Base-by-base conservation (phyloP, 2,888 invertebrate species). In the Anthoptus insignis region DNA sequence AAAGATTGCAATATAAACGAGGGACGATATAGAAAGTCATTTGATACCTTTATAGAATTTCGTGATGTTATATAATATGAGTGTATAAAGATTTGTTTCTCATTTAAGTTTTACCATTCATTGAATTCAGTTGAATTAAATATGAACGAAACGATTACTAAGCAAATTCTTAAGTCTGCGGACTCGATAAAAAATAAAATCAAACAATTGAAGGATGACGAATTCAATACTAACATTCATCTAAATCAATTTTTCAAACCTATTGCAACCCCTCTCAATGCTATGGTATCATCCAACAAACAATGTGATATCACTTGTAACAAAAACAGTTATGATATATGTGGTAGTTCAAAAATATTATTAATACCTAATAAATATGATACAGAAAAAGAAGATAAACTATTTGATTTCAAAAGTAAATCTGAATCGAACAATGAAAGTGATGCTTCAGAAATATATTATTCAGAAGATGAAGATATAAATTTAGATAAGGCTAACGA, bases 101-200 rank as follows among this genome's bases (percentile, higher is more conserved):
- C 27, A 6, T 27, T 27, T 27, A n/a, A n/a, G n/a, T n/a, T n/a
- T n/a, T n/a, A n/a, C 8, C 27, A 6, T 27, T 27, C 4, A 4
- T 8, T 8, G 8, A 27, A 27, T 8, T 4, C 27, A 27, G 27
- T 13, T 24, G 22, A 19, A 11, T 16, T 1, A 7, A 52, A 32
- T 9, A 52, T 52, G 16, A 52, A 52, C 22, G 14, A 24, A 22
- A 19, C 52, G 13, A 60, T 52, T 52, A 60, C 52, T 24, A 29
- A 37, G 21, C 24, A 45, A 58, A 52, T 59, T 42, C 19, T 64
- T 9, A 37, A 50, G 27, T 53, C 54, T 11, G 61, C 34, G 2
- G 42, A 54, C 32, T 42, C 54, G 14, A 63, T 63, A 50, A 65
- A 60, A 42, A 60, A 45, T 32, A 65, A 65, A 39, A 21, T 66